Percentiles rank a stretch among this genome's conserved stretches.
Evolutionary conservation across 2,797 vertebrate genomes (phyloP).

Genomic region (Leuciscus waleckii): DNA sequence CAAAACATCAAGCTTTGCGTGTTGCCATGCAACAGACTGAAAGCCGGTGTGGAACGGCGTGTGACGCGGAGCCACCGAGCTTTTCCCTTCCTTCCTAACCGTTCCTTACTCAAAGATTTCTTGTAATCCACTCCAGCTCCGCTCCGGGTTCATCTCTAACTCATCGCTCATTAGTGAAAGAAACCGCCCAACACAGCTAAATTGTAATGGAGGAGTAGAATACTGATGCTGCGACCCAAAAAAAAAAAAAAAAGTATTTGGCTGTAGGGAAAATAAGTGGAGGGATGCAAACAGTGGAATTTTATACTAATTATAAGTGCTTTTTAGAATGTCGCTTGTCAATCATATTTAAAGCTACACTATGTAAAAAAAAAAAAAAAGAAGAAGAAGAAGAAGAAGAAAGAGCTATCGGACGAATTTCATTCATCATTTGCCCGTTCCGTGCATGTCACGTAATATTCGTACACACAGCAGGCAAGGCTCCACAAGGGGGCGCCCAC

Average conservation of each 20-base stretch:
- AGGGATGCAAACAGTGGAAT: background rate
- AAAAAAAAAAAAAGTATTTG: background rate
- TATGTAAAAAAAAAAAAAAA: background rate
- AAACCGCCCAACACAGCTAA: background rate
- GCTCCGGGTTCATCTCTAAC: background rate
- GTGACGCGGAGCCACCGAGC: background rate
- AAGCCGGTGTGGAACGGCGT: background rate
- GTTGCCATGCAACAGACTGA: conserved; percentile 15
- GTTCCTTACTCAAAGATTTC: background rate
- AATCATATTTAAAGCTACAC: background rate
- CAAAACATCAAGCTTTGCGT: background rate
- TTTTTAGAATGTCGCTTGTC: background rate
- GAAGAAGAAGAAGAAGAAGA: no score
- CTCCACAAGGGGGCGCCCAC: no score
- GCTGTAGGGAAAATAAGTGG: background rate
- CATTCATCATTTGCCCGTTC: background rate
- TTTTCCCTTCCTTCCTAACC: background rate
- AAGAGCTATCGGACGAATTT: background rate
- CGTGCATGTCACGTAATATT: background rate
- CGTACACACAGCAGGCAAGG: no score
- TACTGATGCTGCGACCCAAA: background rate
- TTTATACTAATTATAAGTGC: background rate
- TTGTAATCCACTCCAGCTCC: background rate
- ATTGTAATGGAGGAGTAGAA: background rate
- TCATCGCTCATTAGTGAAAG: background rate